Evolutionary conservation across 2,888 invertebrate species (phyloP).

Genomic region (Ditylenchus weischeri): DNA sequence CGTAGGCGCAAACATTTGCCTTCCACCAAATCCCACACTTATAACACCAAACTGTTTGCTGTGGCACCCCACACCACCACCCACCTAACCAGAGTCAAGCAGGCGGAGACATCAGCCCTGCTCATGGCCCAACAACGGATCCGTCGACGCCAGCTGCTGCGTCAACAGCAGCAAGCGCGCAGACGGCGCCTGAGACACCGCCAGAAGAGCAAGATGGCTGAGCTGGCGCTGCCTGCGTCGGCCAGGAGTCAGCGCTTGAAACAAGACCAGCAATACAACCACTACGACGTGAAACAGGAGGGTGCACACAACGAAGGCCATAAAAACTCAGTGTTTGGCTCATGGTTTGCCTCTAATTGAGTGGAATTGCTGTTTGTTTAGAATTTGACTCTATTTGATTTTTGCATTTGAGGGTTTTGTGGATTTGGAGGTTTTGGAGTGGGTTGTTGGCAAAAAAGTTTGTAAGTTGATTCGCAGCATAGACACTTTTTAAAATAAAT

Average conservation of each 20-base stretch:
- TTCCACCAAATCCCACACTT: not conserved
- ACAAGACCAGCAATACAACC: slow-evolving; percentile 9
- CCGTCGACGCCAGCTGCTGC: not conserved
- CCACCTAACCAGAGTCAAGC: not conserved
- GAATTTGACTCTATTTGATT: no score
- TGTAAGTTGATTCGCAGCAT: no score
- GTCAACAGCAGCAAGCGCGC: slow-evolving; percentile 16
- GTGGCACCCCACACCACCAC: slow-evolving; percentile 5
- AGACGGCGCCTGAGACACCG: slow-evolving; percentile 3
- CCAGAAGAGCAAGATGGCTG: not conserved
- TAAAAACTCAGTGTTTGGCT: slow-evolving; percentile 33
- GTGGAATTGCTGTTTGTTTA: not conserved
- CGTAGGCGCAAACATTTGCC: slow-evolving; percentile 53
- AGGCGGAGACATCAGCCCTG: not conserved
- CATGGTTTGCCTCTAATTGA: slow-evolving; percentile 35
- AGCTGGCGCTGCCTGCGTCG: not conserved
- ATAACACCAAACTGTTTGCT: not conserved
- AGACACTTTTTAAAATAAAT: no score
- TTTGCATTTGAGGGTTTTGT: no score
- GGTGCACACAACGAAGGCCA: not conserved
- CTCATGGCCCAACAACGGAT: not conserved
- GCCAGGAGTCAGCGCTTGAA: not conserved
- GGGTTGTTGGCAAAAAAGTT: not conserved
- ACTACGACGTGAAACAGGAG: slow-evolving; percentile 11
- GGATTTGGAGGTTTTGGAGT: no score